These are phyloP conservation scores for Elachura formosa DNA, from an alignment of 2,113 vertebrate species.

Conservation along the genomic window DNA sequence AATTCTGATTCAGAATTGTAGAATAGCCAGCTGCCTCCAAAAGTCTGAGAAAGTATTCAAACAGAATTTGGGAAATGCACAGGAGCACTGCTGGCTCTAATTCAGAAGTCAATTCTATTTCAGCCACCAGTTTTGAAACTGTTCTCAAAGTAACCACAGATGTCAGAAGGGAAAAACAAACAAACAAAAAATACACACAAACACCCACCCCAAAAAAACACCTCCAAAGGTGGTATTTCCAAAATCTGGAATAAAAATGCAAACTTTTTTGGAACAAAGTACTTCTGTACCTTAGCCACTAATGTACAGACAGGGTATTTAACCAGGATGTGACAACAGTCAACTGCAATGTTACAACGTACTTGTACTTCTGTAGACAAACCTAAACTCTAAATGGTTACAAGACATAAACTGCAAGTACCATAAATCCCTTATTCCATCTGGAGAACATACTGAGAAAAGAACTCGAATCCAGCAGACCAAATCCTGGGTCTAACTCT, in stretches of 20 bases:
- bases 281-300: not conserved
- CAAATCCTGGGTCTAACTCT: not conserved
- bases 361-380: not conserved
- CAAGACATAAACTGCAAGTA: not conserved
- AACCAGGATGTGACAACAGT: not conserved
- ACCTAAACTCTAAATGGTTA: not conserved
- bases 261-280: not conserved
- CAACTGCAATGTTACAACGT: not conserved
- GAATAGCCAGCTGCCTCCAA: not conserved
- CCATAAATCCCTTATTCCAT: not conserved
- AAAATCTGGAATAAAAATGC: not conserved
- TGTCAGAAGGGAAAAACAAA: not conserved
- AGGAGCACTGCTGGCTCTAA: not conserved
- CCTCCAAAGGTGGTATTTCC: not conserved
- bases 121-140: not conserved
- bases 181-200: not conserved
- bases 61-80: not conserved
- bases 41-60: not conserved
- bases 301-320: not conserved
- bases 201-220: too few relatives aligned
- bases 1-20: not conserved
- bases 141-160: not conserved
- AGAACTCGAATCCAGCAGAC: not conserved
- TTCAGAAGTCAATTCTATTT: not conserved
- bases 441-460: not conserved